Base-by-base conservation (phyloP, 2,888 invertebrate species). In the Laothoe populi region DNA sequence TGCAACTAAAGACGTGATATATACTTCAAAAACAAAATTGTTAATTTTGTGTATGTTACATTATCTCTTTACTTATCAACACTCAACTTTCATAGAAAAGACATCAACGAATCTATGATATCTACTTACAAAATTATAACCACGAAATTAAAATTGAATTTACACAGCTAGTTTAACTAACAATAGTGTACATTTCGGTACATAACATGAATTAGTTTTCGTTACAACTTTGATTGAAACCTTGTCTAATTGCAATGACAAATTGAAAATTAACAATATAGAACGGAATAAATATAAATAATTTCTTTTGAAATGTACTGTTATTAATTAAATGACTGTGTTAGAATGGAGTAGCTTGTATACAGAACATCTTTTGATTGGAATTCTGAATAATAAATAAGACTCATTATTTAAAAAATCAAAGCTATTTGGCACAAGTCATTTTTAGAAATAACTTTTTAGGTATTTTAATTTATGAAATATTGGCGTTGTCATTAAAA, bases 101-200 rank as follows among this genome's bases (percentile, higher is more conserved):
- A 82, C 75, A 70, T 81, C 81, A 81, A 81, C 81, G 81, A 74
- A 66, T 45, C 64, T 57, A 35, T 10, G 31, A 53, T 16, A 0
- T n/a, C 19, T 10, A 10, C 7, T 11, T 53, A 16, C 16, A 8
- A 16, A 48, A 48, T 31, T 49, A 35, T 19, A 10, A 53, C 31
- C 11, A 19, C 16, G 1, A 44, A 19, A 10, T 44, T 44, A 7
- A 19, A 44, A 44, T 44, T 44, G 19, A 2, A 44, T 44, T 44
- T 44, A 44, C 16, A 44, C 44, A 19, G 19, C 19, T 44, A 44
- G 2, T 5, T 10, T 8, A 44, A 2, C 38, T 38, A 19, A 44
- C n/a, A 44, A 44, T 44, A 44, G 44, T 19, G 8, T 19, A 19
- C 19, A 10, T 8, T 19, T 44, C n/a, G 44, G 19, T 19, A 44